Evolutionary conservation across 2,888 invertebrate genomes (phyloP).

Genomic region (Lumbricus terrestris): DNA sequence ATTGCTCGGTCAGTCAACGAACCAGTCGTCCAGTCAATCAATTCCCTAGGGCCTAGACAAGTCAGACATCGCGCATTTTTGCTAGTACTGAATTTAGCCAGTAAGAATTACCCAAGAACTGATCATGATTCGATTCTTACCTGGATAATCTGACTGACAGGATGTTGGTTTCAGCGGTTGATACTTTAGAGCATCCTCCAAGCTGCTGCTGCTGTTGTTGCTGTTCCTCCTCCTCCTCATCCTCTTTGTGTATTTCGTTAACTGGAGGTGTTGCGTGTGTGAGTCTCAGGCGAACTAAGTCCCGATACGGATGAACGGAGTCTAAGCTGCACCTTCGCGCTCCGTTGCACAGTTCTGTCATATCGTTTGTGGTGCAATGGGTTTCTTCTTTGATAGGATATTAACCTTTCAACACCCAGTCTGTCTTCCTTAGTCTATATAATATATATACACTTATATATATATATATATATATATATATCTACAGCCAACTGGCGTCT

Average conservation of each 20-base stretch:
- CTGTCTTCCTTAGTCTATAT: background rate
- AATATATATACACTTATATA: too few species aligned
- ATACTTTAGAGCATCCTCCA: background rate
- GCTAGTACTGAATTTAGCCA: background rate
- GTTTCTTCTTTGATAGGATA: background rate
- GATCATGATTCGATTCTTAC: background rate
- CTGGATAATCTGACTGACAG: background rate
- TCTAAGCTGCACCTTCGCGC: background rate
- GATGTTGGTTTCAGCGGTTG: background rate
- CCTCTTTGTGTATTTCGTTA: background rate
- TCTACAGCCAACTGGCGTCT: background rate
- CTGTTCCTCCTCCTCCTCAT: background rate
- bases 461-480: too few species aligned
- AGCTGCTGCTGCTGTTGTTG: too few species aligned
- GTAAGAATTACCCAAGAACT: background rate
- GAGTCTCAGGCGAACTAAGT: background rate
- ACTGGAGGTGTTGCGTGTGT: background rate
- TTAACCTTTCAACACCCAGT: background rate
- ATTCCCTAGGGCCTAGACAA: background rate
- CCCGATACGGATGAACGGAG: background rate
- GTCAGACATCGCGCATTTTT: background rate
- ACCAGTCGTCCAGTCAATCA: background rate
- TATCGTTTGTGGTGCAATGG: background rate
- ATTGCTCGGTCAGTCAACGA: background rate
- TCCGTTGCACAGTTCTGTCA: background rate